Conservation (phyloP, 1,140 invertebrate genomes). For the Stegodyphus mimosarum region DNA sequence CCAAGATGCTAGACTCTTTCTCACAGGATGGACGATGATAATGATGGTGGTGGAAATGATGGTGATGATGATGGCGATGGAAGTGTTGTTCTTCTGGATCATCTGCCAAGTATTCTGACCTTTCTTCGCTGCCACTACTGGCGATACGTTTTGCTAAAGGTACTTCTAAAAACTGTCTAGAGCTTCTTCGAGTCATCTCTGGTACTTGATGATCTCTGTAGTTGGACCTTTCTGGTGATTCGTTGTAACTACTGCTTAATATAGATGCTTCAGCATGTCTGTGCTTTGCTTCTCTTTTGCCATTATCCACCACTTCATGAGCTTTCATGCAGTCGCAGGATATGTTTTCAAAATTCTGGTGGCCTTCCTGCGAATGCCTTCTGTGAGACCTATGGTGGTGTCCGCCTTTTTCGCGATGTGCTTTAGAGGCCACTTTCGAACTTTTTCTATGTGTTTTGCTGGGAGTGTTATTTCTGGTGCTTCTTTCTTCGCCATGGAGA, state of each 20-base stretch:
- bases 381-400: not conserved
- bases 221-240: not conserved
- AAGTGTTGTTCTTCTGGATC: constrained; percentile 22
- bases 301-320: not conserved
- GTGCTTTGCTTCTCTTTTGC: not conserved
- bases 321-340: not conserved
- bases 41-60: constrained; percentile 49
- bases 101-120: not conserved
- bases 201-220: not conserved
- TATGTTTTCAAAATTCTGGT: not conserved
- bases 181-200: not conserved
- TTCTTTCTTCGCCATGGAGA: too few relatives aligned
- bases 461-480: too few relatives aligned
- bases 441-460: too few relatives aligned
- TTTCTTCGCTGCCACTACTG: not conserved
- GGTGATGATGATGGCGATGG: constrained; percentile 36
- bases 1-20: constrained; percentile 15
- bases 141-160: not conserved
- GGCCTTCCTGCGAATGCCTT: not conserved
- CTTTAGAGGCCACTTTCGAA: not conserved
- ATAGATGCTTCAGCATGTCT: not conserved
- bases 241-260: not conserved
- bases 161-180: constrained; percentile 35
- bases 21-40: constrained; percentile 10
- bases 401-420: not conserved